Percentiles rank a stretch among this genome's conserved stretches.
Evolutionary conservation across 2,113 vertebrate genomes (phyloP).

Genomic region (Collichthys lucidus): DNA sequence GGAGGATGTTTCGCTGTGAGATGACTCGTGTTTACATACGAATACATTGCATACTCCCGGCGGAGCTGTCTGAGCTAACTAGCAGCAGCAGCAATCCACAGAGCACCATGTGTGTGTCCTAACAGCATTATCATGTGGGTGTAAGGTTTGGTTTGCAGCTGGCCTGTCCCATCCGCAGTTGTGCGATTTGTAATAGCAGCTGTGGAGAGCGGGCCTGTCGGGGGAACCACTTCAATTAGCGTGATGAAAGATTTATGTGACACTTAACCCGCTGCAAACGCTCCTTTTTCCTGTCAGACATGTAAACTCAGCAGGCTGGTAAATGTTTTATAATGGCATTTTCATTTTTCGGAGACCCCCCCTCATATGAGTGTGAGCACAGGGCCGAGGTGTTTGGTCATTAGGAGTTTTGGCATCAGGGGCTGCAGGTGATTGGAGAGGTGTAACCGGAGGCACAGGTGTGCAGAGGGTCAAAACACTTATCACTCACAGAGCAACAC

Average conservation of each 20-base stretch:
- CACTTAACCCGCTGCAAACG: conserved; percentile 64
- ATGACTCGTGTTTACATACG: conserved; percentile 76
- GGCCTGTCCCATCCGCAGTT: conserved; percentile 53
- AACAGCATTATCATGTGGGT: conserved; percentile 61
- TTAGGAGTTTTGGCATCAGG: conserved; percentile 22
- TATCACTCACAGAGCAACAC: conserved; percentile 9
- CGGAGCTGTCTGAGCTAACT: conserved; percentile 65
- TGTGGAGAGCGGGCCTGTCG: conserved; percentile 64
- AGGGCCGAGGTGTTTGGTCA: conserved; percentile 13
- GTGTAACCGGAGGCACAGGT: conserved; percentile 39
- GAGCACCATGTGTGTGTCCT: conserved; percentile 61
- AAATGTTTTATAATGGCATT: conserved; percentile 74
- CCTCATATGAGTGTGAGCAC: conserved; percentile 27
- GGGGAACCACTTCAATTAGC: conserved; percentile 73
- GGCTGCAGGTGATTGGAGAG: background rate
- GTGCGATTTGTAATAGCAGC: conserved; percentile 67
- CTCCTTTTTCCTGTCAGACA: conserved; percentile 68
- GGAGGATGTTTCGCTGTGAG: conserved; percentile 54
- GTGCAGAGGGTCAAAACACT: conserved; percentile 30
- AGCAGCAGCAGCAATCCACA: conserved; percentile 59
- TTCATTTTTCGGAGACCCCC: conserved; percentile 59
- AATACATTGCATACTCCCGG: conserved; percentile 57
- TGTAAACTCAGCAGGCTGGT: conserved; percentile 72
- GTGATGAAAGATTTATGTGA: conserved; percentile 75
- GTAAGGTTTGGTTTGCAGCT: conserved; percentile 68